Evolutionary conservation across 2,113 vertebrate genomes (phyloP).

Genomic region (Crotalus helleri): DNA sequence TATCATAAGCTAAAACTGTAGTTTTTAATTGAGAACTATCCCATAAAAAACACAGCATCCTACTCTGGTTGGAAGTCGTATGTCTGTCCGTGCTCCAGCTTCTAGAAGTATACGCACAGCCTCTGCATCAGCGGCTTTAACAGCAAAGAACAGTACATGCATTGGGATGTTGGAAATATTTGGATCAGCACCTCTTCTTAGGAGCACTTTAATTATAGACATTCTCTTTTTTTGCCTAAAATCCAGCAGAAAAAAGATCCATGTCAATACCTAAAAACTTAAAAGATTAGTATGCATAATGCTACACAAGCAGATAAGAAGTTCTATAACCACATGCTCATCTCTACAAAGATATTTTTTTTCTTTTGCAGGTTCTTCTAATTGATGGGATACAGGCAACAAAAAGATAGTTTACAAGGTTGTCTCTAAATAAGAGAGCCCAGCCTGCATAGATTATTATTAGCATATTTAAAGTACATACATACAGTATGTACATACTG

Average conservation of each 20-base stretch:
- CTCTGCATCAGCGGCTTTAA: conserved; percentile 74
- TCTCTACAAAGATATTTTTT: not conserved
- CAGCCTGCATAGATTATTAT: not conserved
- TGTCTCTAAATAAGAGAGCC: not conserved
- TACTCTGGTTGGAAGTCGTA: conserved; percentile 72
- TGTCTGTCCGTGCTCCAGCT: conserved; percentile 73
- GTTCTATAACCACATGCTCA: not conserved
- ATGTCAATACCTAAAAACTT: not conserved
- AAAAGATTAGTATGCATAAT: not conserved
- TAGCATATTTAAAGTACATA: not conserved
- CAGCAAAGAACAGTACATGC: conserved; percentile 77
- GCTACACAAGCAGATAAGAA: not conserved
- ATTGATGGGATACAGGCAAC: not conserved
- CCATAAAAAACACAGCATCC: conserved; percentile 4
- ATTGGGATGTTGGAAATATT: conserved; percentile 72
- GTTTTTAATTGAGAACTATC: not conserved
- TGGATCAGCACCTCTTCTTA: conserved; percentile 80
- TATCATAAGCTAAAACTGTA: not conserved
- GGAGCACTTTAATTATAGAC: conserved; percentile 74
- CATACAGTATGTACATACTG: no score
- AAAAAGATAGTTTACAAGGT: not conserved
- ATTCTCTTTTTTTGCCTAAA: conserved; percentile 66
- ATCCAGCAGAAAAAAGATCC: not conserved
- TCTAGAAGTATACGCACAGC: conserved; percentile 75
- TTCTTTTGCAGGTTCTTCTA: not conserved